Percentiles rank a stretch among this genome's conserved stretches.
phyloP scores from a whole-genome alignment of 2,888 invertebrate genomes.

The Melinopterus prodromus region DNA sequence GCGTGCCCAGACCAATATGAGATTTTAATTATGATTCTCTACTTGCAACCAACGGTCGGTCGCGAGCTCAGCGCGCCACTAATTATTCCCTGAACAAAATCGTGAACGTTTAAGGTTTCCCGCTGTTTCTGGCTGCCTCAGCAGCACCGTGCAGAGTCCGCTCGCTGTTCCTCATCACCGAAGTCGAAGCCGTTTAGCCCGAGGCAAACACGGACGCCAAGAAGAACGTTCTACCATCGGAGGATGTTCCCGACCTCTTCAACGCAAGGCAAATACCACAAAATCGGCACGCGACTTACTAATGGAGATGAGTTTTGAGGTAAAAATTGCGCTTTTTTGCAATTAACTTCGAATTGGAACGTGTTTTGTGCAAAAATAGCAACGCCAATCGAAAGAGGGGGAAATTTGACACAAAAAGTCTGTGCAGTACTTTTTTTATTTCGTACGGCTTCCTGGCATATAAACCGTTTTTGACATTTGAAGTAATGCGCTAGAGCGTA shows the following conservation, averaged over 20 bases:
- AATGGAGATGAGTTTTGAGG: too few relatives aligned
- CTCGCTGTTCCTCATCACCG: background rate
- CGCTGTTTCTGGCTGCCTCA: constrained; percentile 41
- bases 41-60: constrained; percentile 13
- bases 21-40: constrained; percentile 47
- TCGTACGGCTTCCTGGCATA: too few relatives aligned
- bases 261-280: background rate
- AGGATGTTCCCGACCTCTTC: background rate
- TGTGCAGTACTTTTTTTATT: too few relatives aligned
- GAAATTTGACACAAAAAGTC: too few relatives aligned
- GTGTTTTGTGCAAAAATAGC: too few relatives aligned
- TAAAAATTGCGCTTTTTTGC: too few relatives aligned
- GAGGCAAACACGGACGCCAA: background rate
- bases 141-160: constrained; percentile 14
- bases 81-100: constrained; percentile 42
- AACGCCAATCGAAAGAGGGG: too few relatives aligned
- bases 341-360: too few relatives aligned
- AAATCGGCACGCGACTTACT: background rate
- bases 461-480: too few relatives aligned
- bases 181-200: constrained; percentile 4
- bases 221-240: background rate
- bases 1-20: constrained; percentile 45
- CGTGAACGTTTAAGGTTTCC: constrained; percentile 46
- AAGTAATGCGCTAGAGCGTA: too few relatives aligned
- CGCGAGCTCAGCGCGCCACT: constrained; percentile 36